Base-by-base conservation (phyloP, 2,888 invertebrate species). In the Parapristionchus giblindavisi region DNA sequence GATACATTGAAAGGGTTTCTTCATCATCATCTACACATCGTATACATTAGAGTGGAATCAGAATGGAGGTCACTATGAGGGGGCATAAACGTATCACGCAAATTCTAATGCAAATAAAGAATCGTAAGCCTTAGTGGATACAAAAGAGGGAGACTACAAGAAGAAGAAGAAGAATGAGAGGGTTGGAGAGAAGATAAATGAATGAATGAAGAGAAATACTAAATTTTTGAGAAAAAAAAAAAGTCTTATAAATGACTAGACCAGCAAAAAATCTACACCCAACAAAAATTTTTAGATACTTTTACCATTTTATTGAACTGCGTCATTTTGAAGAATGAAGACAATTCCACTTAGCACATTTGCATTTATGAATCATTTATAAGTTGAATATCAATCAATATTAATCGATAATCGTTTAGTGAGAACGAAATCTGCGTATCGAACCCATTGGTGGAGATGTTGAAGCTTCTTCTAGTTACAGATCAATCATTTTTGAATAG, bases 391-490 rank as follows among this genome's bases (percentile, higher is more conserved):
- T n/a, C n/a, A n/a, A n/a, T n/a, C n/a, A n/a, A n/a, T n/a, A n/a
- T n/a, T n/a, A n/a, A n/a, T n/a, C 21, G 5, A 21, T 21, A 52
- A 14, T 52, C n/a, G n/a, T 14, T 52, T 78, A 85, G 84, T 24
- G 80, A 81, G 8, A 83, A 85, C 51, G 81, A 86, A 58, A 84
- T 86, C 61, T 87, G 87, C 75, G 87, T 87, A 14, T 83, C 84
- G 72, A 87, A 87, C 75, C 87, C 87, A 21, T 77, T 88, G 34
- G 81, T 88, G n/a, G 85, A 85, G 61, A 79, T 84, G 66, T 85
- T 85, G 82, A 85, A 87, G 66, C 70, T 85, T 32, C 76, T 85
- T 38, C 76, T 83, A 34, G 80, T 83, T 48, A 81, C 85, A 3
- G 86, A 84, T 79, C 80, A 79, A 24, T 82, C 82, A 0, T 79